These are phyloP conservation scores for Anthophora plumipes DNA, from an alignment of 2,888 invertebrate species.

Conservation along the genomic window DNA sequence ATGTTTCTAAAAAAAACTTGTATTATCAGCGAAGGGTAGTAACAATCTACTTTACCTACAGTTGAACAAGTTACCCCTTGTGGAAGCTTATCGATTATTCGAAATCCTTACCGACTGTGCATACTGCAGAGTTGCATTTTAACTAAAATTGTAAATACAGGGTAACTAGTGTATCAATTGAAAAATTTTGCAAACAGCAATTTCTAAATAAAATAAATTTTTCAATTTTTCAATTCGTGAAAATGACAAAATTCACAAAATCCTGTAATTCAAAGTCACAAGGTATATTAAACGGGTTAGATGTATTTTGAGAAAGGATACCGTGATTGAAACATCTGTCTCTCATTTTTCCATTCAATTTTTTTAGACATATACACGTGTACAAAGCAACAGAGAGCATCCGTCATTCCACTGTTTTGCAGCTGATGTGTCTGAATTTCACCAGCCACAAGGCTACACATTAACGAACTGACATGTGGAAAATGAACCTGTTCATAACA, in stretches of 20 bases:
- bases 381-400: background rate
- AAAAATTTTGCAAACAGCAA: background rate
- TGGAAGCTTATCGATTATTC: constrained; percentile 7
- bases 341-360: background rate
- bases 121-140: too few relatives aligned
- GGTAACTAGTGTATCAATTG: background rate
- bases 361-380: background rate
- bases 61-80: background rate
- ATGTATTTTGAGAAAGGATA: background rate
- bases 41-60: constrained; percentile 22
- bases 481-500: background rate
- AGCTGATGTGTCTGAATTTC: background rate
- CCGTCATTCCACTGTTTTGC: background rate
- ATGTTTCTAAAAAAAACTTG: background rate
- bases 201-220: too few relatives aligned
- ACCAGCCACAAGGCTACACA: background rate
- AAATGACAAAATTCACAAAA: too few relatives aligned
- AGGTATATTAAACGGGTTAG: too few relatives aligned
- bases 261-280: too few relatives aligned
- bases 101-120: constrained; percentile 29
- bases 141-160: background rate
- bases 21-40: background rate
- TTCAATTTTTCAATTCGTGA: too few relatives aligned
- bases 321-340: too few relatives aligned
- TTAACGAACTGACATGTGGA: constrained; percentile 5